A percentile compares a stretch with the other conserved stretches of the same genome.
phyloP scores from a whole-genome alignment of 2,888 invertebrate genomes.

The Iphiclides podalirius region DNA sequence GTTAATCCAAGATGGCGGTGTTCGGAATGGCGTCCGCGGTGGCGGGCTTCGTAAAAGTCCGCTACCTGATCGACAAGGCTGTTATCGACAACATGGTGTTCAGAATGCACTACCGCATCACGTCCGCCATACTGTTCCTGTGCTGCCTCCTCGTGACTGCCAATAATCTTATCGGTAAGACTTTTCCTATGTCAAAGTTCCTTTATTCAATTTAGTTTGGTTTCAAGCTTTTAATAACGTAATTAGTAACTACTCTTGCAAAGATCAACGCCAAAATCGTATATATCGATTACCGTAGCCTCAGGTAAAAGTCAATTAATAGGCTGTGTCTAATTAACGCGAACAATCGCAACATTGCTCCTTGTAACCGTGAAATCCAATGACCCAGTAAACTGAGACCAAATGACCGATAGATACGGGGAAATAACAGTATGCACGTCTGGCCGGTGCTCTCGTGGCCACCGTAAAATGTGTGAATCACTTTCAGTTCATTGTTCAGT shows the following conservation, averaged over 20 bases:
- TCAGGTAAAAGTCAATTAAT: slow-evolving; percentile 33
- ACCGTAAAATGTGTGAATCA: slow-evolving; percentile 61
- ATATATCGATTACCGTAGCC: too few relatives aligned
- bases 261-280: too few relatives aligned
- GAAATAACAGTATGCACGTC: slow-evolving; percentile 49
- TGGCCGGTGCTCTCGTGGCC: slow-evolving; percentile 43
- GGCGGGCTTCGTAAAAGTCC: slow-evolving; percentile 94
- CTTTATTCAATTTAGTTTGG: background rate
- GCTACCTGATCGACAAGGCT: slow-evolving; percentile 92
- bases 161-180: slow-evolving; percentile 93
- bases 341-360: slow-evolving; percentile 27
- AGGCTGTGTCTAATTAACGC: slow-evolving; percentile 31
- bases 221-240: too few relatives aligned
- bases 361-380: slow-evolving; percentile 28
- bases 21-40: slow-evolving; percentile 92
- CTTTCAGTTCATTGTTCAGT: slow-evolving; percentile 67
- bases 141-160: slow-evolving; percentile 94
- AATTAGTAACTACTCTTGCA: too few relatives aligned
- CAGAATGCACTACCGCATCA: slow-evolving; percentile 92
- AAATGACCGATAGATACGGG: slow-evolving; percentile 46
- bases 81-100: slow-evolving; percentile 94
- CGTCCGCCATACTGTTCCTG: slow-evolving; percentile 91
- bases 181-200: slow-evolving; percentile 11
- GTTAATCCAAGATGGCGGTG: slow-evolving; percentile 83
- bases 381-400: slow-evolving; percentile 32